Evolutionary conservation across 2,113 vertebrate genomes (phyloP).

Genomic region (Egretta garzetta): DNA sequence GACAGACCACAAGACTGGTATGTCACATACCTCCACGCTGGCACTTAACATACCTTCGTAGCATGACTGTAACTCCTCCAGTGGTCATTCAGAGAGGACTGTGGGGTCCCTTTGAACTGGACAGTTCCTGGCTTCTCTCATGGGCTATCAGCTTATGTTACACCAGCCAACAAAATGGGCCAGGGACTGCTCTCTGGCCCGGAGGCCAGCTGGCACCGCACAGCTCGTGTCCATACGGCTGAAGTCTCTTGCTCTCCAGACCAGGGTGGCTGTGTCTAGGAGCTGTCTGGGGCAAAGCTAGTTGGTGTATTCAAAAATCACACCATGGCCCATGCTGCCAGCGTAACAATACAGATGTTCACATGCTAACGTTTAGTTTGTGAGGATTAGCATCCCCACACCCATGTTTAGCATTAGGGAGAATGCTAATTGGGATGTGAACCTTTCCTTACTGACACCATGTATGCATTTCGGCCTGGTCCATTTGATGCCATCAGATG

Average conservation of each 20-base stretch:
- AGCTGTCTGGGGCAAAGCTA: neutral
- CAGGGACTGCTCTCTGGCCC: neutral
- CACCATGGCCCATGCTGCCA: neutral
- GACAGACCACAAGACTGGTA: neutral
- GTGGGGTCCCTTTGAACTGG: neutral
- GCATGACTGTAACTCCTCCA: neutral
- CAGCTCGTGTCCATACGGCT: neutral
- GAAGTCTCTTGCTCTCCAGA: neutral
- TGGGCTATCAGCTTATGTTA: neutral
- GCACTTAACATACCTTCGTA: neutral
- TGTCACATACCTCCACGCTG: neutral
- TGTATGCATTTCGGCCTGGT: neutral
- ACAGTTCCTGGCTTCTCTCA: neutral
- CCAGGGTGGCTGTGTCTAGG: neutral
- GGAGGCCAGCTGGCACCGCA: neutral
- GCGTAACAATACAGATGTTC: neutral
- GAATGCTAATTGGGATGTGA: neutral
- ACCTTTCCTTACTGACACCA: neutral
- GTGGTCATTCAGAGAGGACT: neutral
- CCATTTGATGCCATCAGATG: conserved; percentile 54
- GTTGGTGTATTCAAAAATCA: neutral
- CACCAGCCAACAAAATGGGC: neutral
- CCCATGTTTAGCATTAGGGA: neutral
- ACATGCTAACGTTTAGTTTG: neutral
- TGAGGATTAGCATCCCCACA: neutral